These are phyloP conservation scores for Noctua comes DNA, from an alignment of 2,888 invertebrate species.

Conservation along the genomic window DNA sequence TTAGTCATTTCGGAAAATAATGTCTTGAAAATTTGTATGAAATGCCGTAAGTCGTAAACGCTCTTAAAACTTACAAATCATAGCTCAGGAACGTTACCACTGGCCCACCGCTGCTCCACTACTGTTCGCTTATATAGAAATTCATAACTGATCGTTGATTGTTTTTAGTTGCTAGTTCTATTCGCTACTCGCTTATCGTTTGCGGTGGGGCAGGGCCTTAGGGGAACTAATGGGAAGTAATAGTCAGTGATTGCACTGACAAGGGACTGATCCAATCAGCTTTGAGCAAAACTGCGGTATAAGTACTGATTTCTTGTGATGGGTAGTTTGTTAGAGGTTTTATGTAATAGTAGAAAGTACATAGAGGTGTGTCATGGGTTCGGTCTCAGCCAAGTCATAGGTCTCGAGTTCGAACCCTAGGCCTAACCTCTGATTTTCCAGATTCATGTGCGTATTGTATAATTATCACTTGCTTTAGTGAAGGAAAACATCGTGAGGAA, in stretches of 20 bases:
- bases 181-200: neutral
- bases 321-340: neutral
- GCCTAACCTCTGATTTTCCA: too few species aligned
- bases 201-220: neutral
- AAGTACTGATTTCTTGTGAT: conserved; percentile 38
- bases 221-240: conserved; percentile 49
- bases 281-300: conserved; percentile 41
- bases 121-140: too few species aligned
- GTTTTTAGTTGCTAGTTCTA: neutral
- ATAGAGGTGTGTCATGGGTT: neutral
- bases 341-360: neutral
- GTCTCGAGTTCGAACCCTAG: too few species aligned
- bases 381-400: neutral
- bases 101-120: too few species aligned
- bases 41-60: too few species aligned
- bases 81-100: too few species aligned
- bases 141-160: neutral
- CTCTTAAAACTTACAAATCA: too few species aligned
- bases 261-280: conserved; percentile 58
- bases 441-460: too few species aligned
- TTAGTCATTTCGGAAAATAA: too few species aligned
- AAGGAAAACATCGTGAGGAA: too few species aligned
- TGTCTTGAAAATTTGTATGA: too few species aligned
- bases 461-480: too few species aligned
- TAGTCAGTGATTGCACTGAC: conserved; percentile 52